Evolutionary conservation across 2,113 vertebrate genomes (phyloP).

Genomic region (Tachysurus fulvidraco): DNA sequence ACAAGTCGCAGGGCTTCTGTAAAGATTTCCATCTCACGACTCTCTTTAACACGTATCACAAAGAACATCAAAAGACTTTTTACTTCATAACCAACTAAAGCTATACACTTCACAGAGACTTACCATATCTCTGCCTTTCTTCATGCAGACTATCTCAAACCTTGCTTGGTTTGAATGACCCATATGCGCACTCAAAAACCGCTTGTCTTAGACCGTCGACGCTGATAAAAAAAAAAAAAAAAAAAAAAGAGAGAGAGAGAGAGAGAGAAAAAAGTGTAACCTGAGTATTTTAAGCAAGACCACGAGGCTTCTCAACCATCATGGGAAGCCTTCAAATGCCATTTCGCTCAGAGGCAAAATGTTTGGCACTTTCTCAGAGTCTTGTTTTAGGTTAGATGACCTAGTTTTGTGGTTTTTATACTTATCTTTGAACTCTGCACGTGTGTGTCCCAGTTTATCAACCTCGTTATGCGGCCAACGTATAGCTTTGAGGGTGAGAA

Average conservation of each 20-base stretch:
- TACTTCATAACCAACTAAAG: not conserved
- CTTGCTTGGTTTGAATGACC: not conserved
- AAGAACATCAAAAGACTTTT: not conserved
- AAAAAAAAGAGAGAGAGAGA: not conserved
- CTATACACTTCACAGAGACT: not conserved
- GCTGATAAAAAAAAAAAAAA: not conserved
- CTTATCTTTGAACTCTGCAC: slow-evolving; percentile 44
- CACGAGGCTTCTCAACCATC: not conserved
- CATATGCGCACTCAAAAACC: not conserved
- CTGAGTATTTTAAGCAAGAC: not conserved
- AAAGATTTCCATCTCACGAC: slow-evolving; percentile 58
- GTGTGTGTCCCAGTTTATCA: slow-evolving; percentile 58
- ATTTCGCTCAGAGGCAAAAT: not conserved
- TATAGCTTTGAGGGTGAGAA: not conserved
- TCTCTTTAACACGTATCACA: slow-evolving; percentile 11
- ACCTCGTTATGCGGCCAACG: slow-evolving; percentile 48
- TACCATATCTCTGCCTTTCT: slow-evolving; percentile 26
- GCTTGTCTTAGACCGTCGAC: not conserved
- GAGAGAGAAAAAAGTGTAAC: not conserved
- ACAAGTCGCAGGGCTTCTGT: slow-evolving; percentile 43
- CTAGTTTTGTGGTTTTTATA: slow-evolving; percentile 66
- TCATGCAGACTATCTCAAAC: not conserved
- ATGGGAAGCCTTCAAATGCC: slow-evolving; percentile 4
- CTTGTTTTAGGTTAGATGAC: slow-evolving; percentile 57
- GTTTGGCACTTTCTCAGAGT: slow-evolving; percentile 28